phyloP scores from a whole-genome alignment of 1,140 invertebrate genomes.

The Bombus huntii region DNA sequence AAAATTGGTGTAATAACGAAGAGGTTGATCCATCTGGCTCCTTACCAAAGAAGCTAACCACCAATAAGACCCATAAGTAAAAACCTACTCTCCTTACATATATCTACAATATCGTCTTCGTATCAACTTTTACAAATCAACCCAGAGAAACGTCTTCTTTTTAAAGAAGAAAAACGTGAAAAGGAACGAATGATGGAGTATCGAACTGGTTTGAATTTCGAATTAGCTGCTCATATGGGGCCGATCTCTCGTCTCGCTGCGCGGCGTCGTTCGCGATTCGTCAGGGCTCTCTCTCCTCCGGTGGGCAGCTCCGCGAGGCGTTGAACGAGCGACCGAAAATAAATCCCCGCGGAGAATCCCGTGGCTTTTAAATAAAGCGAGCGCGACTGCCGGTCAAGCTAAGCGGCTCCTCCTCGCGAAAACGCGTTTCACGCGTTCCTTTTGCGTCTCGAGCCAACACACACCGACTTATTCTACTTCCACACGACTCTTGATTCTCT shows the following conservation, averaged over 20 bases:
- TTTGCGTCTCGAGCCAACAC: constrained; percentile 7
- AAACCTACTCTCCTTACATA: not conserved
- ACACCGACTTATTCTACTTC: not conserved
- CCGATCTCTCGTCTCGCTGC: constrained; percentile 21
- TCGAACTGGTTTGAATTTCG: constrained; percentile 6
- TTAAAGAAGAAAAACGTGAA: not conserved
- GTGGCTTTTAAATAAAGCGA: constrained; percentile 78
- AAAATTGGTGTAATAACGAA: not conserved
- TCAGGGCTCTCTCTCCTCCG: constrained; percentile 31
- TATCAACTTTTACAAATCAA: not conserved
- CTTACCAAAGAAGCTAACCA: not conserved
- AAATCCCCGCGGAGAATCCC: constrained; percentile 75
- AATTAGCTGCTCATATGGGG: not conserved
- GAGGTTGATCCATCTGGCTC: constrained; percentile 19
- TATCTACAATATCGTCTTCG: not conserved
- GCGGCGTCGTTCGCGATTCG: constrained; percentile 22
- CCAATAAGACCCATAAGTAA: not conserved
- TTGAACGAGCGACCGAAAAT: constrained; percentile 75
- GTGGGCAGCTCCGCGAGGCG: constrained; percentile 60
- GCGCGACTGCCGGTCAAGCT: constrained; percentile 61
- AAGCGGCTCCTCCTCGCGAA: constrained; percentile 37
- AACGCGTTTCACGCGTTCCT: constrained; percentile 35
- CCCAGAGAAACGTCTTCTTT: not conserved
- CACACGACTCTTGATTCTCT: not conserved
- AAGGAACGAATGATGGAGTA: not conserved